Evolutionary conservation across 1,140 invertebrate genomes (phyloP), one percentile per base, ranked within the genome.

Genomic region (Lerema accius): DNA sequence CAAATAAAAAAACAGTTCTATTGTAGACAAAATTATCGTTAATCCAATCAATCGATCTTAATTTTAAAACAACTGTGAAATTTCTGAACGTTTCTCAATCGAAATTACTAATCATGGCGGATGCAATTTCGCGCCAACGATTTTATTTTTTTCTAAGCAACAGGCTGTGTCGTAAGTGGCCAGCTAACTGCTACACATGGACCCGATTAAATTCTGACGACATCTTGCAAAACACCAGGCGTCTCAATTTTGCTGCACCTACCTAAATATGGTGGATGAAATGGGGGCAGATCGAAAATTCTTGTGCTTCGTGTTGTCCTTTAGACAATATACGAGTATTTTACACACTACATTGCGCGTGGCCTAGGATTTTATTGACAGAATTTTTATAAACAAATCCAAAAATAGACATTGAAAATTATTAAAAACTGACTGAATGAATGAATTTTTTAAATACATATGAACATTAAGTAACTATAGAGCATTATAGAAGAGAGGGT

Each of bases 131-230:
- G 53, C 53, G 40, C 40, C 53, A 45, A 56, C 19, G 37, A 15
- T 19, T 45, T 58, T 58, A 32, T n/a, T 28, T 42, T 56, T 63
- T 53, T 67, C 50, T 56, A 56, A 62, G 16, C 17, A 4, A 45
- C 64, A 62, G 65, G 37, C 42, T 56, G 56, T 69, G 55, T 65
- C 65, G 56, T 63, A 69, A 69, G 60, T 17, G 10, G 43, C 53
- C 23, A 43, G 42, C 55, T 23, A 23, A 23, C 19, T 23, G 61
- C 43, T 55, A 62, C 42, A 62, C 46, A 64, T 67, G 43, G 19
- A n/a, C 61, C 53, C 28, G 48, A 64, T 72, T 69, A 64, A 67
- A 67, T 37, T 59, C 56, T 60, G 64, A 60, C 48, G 62, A 71
- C 50, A 50, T 66, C 50, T 73, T 73, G 66, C 71, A 66, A 73